Percentiles rank a stretch among this genome's conserved stretches.
Evolutionary conservation across 2,797 vertebrate species (phyloP).

Genomic region (Leptoclinus maculatus): DNA sequence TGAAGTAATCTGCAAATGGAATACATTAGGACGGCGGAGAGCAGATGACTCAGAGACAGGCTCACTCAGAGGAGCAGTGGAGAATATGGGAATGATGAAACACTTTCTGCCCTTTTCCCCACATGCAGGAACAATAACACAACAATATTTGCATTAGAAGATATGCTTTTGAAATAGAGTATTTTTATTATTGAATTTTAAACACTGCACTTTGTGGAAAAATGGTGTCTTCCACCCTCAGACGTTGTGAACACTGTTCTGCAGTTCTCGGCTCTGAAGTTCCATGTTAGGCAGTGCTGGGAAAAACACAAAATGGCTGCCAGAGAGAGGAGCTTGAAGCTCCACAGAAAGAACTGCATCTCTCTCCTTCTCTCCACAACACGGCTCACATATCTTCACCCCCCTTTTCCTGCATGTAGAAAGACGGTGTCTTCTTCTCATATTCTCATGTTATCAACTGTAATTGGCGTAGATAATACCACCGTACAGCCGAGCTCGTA

Average conservation of each 20-base stretch:
- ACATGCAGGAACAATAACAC: slow-evolving; percentile 24
- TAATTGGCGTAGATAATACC: slow-evolving; percentile 12
- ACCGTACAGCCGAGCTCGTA: slow-evolving; percentile 17
- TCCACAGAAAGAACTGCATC: slow-evolving; percentile 61
- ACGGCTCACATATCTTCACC: background rate
- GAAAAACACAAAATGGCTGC: slow-evolving; percentile 84
- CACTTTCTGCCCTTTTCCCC: slow-evolving; percentile 33
- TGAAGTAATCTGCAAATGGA: slow-evolving; percentile 84
- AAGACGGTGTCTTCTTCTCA: background rate
- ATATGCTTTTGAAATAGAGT: background rate
- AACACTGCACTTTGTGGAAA: background rate
- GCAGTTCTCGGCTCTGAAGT: slow-evolving; percentile 67
- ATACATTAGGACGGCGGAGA: slow-evolving; percentile 75
- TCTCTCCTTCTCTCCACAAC: slow-evolving; percentile 52
- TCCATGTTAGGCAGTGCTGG: slow-evolving; percentile 78
- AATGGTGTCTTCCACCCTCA: background rate
- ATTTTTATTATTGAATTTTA: slow-evolving; percentile 2
- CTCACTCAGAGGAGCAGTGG: slow-evolving; percentile 45
- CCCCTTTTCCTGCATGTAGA: background rate
- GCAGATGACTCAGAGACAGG: slow-evolving; percentile 71
- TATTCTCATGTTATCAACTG: slow-evolving; percentile 9
- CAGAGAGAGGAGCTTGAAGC: slow-evolving; percentile 69
- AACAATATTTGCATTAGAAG: slow-evolving; percentile 16
- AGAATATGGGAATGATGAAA: slow-evolving; percentile 49
- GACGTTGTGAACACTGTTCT: slow-evolving; percentile 19